These are phyloP conservation scores for Dasyurus viverrinus DNA, from an alignment of 2,113 vertebrate genomes.

Conservation along the genomic window DNA sequence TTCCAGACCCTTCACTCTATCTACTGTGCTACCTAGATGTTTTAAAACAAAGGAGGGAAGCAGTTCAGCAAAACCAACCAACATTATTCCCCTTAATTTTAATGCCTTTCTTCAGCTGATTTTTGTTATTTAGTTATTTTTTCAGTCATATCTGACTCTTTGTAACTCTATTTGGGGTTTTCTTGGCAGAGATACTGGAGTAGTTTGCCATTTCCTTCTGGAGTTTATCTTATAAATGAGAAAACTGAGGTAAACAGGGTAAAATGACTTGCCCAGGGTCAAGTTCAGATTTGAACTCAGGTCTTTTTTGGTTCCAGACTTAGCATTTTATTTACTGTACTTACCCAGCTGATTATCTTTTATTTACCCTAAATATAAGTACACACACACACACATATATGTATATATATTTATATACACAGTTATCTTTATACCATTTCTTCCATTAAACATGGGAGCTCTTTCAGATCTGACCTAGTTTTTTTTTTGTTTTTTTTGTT, in stretches of 20 bases:
- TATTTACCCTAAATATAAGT: not conserved
- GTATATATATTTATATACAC: too few species aligned
- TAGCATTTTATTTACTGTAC: not conserved
- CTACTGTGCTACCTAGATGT: not conserved
- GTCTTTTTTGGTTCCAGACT: not conserved
- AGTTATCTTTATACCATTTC: not conserved
- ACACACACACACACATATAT: too few species aligned
- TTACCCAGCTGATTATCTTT: not conserved
- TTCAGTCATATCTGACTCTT: too few species aligned
- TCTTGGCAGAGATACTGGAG: too few species aligned
- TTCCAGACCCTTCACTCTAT: not conserved
- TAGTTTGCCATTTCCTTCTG: too few species aligned
- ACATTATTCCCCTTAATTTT: too few species aligned
- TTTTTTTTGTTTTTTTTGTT: too few species aligned
- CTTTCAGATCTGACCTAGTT: not conserved
- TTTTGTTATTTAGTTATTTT: too few species aligned
- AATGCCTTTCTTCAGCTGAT: too few species aligned
- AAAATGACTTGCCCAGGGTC: not conserved
- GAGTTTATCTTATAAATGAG: too few species aligned
- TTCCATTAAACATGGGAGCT: not conserved
- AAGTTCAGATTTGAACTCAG: not conserved
- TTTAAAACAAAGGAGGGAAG: not conserved
- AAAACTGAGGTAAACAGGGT: not conserved
- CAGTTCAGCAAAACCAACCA: too few species aligned
- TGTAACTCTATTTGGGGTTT: too few species aligned